Evolutionary conservation across 2,113 vertebrate species (phyloP).

Genomic region (Notechis scutatus): DNA sequence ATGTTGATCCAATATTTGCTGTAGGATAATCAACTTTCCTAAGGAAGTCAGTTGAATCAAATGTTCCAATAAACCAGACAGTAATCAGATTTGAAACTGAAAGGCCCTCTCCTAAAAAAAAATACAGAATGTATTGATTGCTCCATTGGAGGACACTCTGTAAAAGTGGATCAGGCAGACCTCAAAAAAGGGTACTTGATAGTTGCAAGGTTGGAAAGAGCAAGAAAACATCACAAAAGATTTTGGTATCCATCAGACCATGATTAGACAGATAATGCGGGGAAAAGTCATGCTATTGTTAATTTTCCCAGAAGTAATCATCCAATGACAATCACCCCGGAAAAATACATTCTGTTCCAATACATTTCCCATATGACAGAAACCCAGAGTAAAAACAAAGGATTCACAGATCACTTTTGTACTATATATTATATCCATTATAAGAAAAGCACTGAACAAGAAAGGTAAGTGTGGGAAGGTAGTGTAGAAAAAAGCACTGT

Average conservation of each 20-base stretch:
- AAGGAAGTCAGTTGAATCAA: background rate
- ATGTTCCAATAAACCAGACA: background rate
- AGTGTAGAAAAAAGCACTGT: background rate
- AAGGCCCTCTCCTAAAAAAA: background rate
- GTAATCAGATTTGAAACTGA: background rate
- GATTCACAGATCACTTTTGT: background rate
- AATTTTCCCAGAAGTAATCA: background rate
- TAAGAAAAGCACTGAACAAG: background rate
- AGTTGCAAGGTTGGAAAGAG: background rate
- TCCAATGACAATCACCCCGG: background rate
- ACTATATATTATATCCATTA: background rate
- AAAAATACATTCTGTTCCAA: background rate
- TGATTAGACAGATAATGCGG: background rate
- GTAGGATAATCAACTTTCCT: background rate
- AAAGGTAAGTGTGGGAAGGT: background rate
- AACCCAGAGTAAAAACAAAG: background rate
- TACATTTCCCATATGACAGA: background rate
- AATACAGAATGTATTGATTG: background rate
- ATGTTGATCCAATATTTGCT: background rate
- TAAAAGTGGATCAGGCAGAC: background rate
- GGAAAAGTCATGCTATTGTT: background rate
- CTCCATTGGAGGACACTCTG: background rate
- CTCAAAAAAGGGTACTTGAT: background rate
- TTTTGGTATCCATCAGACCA: background rate
- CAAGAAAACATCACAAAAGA: background rate